Base-by-base conservation (phyloP, 2,113 vertebrate species). In the Malaclemys terrapin region DNA sequence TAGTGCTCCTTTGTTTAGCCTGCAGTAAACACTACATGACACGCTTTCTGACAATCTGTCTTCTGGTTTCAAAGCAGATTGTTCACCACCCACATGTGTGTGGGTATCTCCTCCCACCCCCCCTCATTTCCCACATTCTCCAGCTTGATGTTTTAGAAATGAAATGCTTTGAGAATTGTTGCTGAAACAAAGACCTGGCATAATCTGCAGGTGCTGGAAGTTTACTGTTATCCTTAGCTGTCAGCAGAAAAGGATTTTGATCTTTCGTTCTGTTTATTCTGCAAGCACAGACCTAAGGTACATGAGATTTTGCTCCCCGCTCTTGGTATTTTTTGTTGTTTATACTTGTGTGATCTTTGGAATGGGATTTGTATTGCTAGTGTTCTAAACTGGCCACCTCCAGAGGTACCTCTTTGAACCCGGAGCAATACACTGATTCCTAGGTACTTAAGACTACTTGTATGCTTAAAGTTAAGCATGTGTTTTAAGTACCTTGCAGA, bases 51-150 rank as follows among this genome's bases (percentile, higher is more conserved):
- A 75, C 42, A 72, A 65, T 22, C 24, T 25, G 1, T 19, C 45
- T 24, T 95, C 69, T 19, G 8, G 11, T 4, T 75, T 82, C 86
- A 87, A 29, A 56, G 31, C 76, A 56, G 56, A 9, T 69, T 62
- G 20, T 14, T 8, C 27, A 1, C 12, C 24, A 9, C 82, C 29
- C 0, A 69, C 38, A 19, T 38, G 5, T 10, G 17, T 20, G 0
- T 12, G 2, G 38, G 2, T 0, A 24, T 86, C 85, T 27, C 19
- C n/a, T 72, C 19, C 65, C n/a, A 38, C 9, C 10, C 47, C 79
- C 79, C 54, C 80, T 85, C 91, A 88, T 89, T 95, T 95, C 59
- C 89, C 22, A 14, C 83, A 47, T 93, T 69, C 59, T 86, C 57
- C 80, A 25, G 29, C 3, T 75, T 1, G 4, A 88, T 85, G 94